phyloP scores from a whole-genome alignment of 2,888 invertebrate genomes.

The Poecilus cupreus region DNA sequence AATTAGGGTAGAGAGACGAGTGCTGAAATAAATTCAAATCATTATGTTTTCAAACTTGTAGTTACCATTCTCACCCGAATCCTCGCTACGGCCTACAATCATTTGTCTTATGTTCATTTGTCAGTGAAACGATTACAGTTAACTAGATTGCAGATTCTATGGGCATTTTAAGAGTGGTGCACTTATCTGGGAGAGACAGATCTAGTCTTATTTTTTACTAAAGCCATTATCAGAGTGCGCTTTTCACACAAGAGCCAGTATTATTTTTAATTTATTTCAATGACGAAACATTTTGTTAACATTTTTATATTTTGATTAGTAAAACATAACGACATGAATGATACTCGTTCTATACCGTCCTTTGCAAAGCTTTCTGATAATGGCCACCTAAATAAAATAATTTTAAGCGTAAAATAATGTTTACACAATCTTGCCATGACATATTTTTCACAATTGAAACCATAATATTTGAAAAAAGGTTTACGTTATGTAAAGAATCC shows the following conservation, averaged over 20 bases:
- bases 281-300: slow-evolving; percentile 53
- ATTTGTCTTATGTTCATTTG: slow-evolving; percentile 7
- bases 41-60: slow-evolving; percentile 29
- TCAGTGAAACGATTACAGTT: slow-evolving; percentile 20
- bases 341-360: slow-evolving; percentile 72
- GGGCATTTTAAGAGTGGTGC: slow-evolving; percentile 37
- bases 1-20: slow-evolving; percentile 18
- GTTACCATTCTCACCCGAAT: slow-evolving; percentile 22
- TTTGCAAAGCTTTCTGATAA: slow-evolving; percentile 57
- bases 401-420: slow-evolving; percentile 56
- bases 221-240: slow-evolving; percentile 66
- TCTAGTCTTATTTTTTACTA: slow-evolving; percentile 68
- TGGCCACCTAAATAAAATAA: slow-evolving; percentile 53
- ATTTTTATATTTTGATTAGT: not conserved
- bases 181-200: slow-evolving; percentile 67
- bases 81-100: slow-evolving; percentile 41
- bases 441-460: slow-evolving; percentile 62
- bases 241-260: slow-evolving; percentile 70
- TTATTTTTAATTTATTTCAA: slow-evolving; percentile 65
- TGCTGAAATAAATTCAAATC: slow-evolving; percentile 9
- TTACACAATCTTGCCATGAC: slow-evolving; percentile 69
- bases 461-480: slow-evolving; percentile 52
- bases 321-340: slow-evolving; percentile 62
- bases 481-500: slow-evolving; percentile 24
- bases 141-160: slow-evolving; percentile 24